Evolutionary conservation across 2,888 invertebrate genomes (phyloP).

Genomic region (Notodonta ziczac): DNA sequence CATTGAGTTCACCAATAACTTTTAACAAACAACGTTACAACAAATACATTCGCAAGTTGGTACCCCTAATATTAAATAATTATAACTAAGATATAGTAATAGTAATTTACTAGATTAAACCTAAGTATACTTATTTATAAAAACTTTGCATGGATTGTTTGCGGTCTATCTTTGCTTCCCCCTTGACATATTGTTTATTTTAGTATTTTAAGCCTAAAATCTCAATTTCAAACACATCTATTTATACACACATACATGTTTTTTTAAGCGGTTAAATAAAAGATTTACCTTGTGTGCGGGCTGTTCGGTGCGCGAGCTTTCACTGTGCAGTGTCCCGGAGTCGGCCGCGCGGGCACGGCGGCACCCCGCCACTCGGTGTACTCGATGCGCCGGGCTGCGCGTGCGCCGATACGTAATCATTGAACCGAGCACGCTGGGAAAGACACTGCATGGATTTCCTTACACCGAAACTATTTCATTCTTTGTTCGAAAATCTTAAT

Average conservation of each 20-base stretch:
- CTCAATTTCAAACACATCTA: background rate
- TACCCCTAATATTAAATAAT: too few relatives aligned
- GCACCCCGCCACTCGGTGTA: constrained; percentile 28
- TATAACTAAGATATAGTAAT: too few relatives aligned
- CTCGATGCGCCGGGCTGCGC: background rate
- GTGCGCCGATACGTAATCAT: constrained; percentile 17
- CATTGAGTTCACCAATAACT: too few relatives aligned
- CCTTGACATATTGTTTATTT: background rate
- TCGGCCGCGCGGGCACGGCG: constrained; percentile 11
- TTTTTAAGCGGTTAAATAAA: constrained; percentile 10
- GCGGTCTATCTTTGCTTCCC: too few relatives aligned
- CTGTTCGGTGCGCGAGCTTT: constrained; percentile 37
- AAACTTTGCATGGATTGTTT: too few relatives aligned
- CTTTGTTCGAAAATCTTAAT: too few relatives aligned
- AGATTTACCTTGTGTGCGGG: constrained; percentile 38
- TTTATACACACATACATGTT: background rate
- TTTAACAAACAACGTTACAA: too few relatives aligned
- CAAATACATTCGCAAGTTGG: too few relatives aligned
- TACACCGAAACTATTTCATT: too few relatives aligned
- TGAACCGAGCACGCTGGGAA: background rate
- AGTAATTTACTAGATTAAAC: too few relatives aligned
- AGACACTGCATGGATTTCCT: background rate
- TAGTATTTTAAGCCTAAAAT: background rate
- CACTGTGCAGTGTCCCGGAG: constrained; percentile 40
- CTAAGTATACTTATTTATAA: too few relatives aligned